Evolutionary conservation across 2,797 vertebrate species (phyloP), one percentile per base, ranked within the genome.

Genomic region (Hemibagrus guttatus): DNA sequence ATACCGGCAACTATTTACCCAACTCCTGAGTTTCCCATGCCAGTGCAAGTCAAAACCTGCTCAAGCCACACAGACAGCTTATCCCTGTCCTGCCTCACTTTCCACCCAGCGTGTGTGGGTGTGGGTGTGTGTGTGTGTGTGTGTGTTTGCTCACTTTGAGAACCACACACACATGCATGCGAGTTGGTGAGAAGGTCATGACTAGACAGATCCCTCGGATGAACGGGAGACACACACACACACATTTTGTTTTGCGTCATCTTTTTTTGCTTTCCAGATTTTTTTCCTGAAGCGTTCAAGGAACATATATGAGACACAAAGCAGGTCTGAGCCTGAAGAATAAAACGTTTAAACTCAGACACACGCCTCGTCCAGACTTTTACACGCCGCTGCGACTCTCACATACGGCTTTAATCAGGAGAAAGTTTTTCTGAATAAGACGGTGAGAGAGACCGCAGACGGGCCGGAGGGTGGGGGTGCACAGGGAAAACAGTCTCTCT

Each of bases 11-110:
- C 92, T 95, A 94, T 95, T 95, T 95, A 94, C 94, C 93, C 91
- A 93, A 92, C 93, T 94, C 92, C 81, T 90, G 89, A 94, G 91
- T 95, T 96, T 96, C 95, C 94, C 95, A 95, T 93, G 93, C 92
- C 76, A 64, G 88, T 93, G 93, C 95, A 94, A 95, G 95, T 94
- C 94, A 92, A 93, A 94, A 95, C 95, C 94, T 96, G 95, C 93
- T 92, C 91, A 90, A 58, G 35, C 91, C 93, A 93, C 93, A 93
- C 91, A 92, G 86, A 90, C 90, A 90, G 90, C 91, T 92, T 90
- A 93, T 90, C 89, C 89, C 63, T 61, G 86, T 46, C 8, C 84
- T 52, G 79, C 46, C 59, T 21, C 26, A 13, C 75, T 80, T 87
- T 82, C 75, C 87, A 83, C 82, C n/a, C 81, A 79, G 72, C 74